phyloP scores from a whole-genome alignment of 2,888 invertebrate genomes.

The Noctua pronuba region DNA sequence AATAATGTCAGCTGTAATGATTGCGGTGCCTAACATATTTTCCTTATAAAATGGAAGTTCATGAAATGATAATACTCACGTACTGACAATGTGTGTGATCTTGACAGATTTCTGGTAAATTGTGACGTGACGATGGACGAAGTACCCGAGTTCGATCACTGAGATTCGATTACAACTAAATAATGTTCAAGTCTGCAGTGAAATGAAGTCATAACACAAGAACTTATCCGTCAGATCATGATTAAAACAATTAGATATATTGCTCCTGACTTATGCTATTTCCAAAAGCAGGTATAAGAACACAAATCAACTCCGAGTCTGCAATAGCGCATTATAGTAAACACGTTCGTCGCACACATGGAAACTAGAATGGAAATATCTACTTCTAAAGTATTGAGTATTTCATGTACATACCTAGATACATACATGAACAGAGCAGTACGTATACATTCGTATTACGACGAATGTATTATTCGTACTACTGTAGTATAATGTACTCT shows the following conservation, averaged over 20 bases:
- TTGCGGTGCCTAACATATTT: slow-evolving; percentile 21
- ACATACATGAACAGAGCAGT: slow-evolving; percentile 1
- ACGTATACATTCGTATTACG: neutral
- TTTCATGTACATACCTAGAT: neutral
- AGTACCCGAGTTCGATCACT: slow-evolving; percentile 53
- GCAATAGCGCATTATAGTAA: slow-evolving; percentile 54
- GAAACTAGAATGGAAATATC: slow-evolving; percentile 48
- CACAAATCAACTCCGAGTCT: slow-evolving; percentile 50
- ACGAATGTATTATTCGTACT: neutral
- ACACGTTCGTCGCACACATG: slow-evolving; percentile 59
- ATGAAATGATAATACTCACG: slow-evolving; percentile 50
- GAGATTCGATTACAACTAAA: slow-evolving; percentile 56
- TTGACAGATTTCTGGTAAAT: slow-evolving; percentile 73
- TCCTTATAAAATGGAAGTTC: slow-evolving; percentile 58
- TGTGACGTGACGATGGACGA: slow-evolving; percentile 70
- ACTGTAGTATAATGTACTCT: too few species aligned
- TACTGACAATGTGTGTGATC: slow-evolving; percentile 68
- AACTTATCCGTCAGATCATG: slow-evolving; percentile 44
- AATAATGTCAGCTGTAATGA: slow-evolving; percentile 22
- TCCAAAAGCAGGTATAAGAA: slow-evolving; percentile 50
- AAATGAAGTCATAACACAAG: slow-evolving; percentile 38
- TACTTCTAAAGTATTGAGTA: slow-evolving; percentile 15
- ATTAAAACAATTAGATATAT: slow-evolving; percentile 33
- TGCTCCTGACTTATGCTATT: slow-evolving; percentile 15
- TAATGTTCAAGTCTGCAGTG: slow-evolving; percentile 18